phyloP scores from a whole-genome alignment of 2,113 vertebrate genomes.

The Sinocyclocheilus anshuiensis region DNA sequence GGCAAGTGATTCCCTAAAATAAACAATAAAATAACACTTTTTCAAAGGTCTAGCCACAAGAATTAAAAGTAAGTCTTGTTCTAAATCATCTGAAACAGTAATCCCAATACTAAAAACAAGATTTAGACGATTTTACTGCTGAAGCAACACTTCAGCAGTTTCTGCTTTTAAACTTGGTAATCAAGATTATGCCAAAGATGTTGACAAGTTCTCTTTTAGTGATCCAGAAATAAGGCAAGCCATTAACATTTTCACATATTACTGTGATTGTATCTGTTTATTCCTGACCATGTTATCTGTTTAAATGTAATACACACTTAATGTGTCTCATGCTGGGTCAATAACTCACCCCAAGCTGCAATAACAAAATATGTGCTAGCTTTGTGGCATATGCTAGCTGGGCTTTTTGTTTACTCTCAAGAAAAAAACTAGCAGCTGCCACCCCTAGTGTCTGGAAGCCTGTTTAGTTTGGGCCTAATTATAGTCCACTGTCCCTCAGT shows the following conservation, averaged over 20 bases:
- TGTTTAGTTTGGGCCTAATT: conserved; percentile 56
- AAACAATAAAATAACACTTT: neutral
- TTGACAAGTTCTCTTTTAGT: neutral
- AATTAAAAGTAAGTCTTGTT: neutral
- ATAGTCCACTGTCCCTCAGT: conserved; percentile 47
- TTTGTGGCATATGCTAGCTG: conserved; percentile 45
- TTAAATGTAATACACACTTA: neutral
- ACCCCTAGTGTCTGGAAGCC: conserved; percentile 54
- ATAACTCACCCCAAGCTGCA: neutral
- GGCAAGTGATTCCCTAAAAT: neutral
- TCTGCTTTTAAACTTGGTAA: neutral
- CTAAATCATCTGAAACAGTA: neutral
- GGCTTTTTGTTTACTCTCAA: conserved; percentile 63
- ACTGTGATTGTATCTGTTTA: neutral
- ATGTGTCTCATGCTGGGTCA: neutral
- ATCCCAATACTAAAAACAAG: neutral
- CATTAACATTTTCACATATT: neutral
- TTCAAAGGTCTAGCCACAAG: neutral
- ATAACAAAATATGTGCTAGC: conserved; percentile 21
- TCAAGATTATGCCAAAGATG: neutral
- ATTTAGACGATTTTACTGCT: neutral
- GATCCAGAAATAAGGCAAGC: neutral
- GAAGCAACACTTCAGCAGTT: neutral
- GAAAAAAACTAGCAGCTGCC: conserved; percentile 60
- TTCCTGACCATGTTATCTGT: neutral